These are phyloP conservation scores for Xenentodon cancila DNA, from an alignment of 2,797 vertebrate species.

Conservation along the genomic window DNA sequence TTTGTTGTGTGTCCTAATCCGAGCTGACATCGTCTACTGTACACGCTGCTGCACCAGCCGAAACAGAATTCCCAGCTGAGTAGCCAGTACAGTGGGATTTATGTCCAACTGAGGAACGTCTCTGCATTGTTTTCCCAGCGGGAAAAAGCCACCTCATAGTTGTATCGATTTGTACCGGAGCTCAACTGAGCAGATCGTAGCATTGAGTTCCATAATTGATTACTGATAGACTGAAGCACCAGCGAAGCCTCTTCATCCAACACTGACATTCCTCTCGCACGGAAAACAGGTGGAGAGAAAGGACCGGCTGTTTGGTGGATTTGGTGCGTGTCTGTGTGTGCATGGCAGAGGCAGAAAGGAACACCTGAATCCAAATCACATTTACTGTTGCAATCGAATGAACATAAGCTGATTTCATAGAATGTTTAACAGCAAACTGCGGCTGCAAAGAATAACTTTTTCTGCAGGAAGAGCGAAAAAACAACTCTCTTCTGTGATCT, in stretches of 20 bases:
- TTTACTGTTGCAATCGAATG: slow-evolving; percentile 53
- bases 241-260: slow-evolving; percentile 44
- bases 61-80: slow-evolving; percentile 12
- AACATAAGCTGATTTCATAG: slow-evolving; percentile 50
- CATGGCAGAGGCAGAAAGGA: slow-evolving; percentile 22
- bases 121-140: slow-evolving; percentile 20
- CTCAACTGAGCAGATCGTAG: slow-evolving; percentile 50
- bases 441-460: slow-evolving; percentile 43
- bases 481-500: slow-evolving; percentile 37
- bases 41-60: neutral
- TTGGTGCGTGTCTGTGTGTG: slow-evolving; percentile 6
- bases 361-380: slow-evolving; percentile 58
- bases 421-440: slow-evolving; percentile 55
- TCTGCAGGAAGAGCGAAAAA: slow-evolving; percentile 33
- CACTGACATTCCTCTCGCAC: slow-evolving; percentile 22
- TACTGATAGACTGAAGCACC: slow-evolving; percentile 58
- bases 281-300: slow-evolving; percentile 34
- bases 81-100: slow-evolving; percentile 18
- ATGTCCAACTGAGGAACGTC: slow-evolving; percentile 25
- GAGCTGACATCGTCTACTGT: neutral
- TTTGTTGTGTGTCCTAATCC: slow-evolving; percentile 3
- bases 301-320: slow-evolving; percentile 7
- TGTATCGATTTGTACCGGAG: slow-evolving; percentile 53
- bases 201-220: slow-evolving; percentile 55
- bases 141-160: slow-evolving; percentile 55